Evolutionary conservation across 2,113 vertebrate genomes (phyloP).

Genomic region (Dascyllus trimaculatus): DNA sequence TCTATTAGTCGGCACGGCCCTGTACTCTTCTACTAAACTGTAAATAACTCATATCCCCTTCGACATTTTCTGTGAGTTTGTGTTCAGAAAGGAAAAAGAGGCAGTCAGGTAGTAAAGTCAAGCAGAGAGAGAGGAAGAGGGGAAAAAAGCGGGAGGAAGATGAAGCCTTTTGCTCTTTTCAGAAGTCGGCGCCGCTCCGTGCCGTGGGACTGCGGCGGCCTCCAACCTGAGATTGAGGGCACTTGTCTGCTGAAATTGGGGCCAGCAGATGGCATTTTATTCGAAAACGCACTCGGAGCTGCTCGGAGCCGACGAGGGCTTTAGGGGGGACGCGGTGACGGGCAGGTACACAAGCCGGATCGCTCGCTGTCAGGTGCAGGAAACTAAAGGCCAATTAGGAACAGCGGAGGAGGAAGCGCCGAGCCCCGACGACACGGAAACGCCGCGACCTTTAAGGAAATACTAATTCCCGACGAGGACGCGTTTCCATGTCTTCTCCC

Average conservation of each 20-base stretch:
- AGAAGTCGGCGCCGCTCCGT: conserved; percentile 25
- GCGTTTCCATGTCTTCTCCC: conserved; percentile 13
- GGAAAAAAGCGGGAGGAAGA: conserved; percentile 2
- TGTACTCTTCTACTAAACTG: too few relatives aligned
- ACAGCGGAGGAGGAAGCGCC: conserved; percentile 28
- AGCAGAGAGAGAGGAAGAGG: background rate
- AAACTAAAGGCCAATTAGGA: conserved; percentile 70
- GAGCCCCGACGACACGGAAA: conserved; percentile 14
- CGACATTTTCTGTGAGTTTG: background rate
- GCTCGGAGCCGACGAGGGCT: conserved; percentile 39
- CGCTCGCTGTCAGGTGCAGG: conserved; percentile 44
- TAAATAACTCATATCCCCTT: too few relatives aligned
- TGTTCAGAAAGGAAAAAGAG: background rate
- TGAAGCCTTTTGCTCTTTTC: conserved; percentile 43
- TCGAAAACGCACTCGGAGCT: conserved; percentile 63
- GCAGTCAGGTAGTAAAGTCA: background rate
- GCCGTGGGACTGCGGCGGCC: conserved; percentile 52
- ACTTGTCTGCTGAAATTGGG: conserved; percentile 76
- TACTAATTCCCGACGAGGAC: conserved; percentile 31
- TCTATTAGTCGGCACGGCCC: too few relatives aligned
- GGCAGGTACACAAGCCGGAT: conserved; percentile 34
- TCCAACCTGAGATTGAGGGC: conserved; percentile 75
- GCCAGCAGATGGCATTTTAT: conserved; percentile 77
- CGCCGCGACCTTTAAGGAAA: conserved; percentile 44
- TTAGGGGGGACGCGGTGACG: conserved; percentile 40